Conservation (phyloP, 1,140 invertebrate genomes). For the Drosophila simulans region DNA sequence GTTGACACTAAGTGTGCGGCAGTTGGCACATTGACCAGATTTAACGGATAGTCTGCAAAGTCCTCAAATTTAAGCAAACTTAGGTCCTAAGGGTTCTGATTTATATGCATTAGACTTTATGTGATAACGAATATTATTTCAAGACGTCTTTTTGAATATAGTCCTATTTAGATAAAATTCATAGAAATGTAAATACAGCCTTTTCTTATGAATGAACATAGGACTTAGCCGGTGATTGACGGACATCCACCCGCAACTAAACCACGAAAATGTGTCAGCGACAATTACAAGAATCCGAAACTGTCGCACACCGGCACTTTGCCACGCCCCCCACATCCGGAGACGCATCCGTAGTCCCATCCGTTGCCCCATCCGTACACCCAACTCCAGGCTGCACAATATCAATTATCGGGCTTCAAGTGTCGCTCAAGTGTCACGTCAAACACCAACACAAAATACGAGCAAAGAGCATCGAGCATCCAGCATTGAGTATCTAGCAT, state of each 20-base stretch:
- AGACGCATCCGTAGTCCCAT: conserved; percentile 1
- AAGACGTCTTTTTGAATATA: background rate
- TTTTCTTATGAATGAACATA: background rate
- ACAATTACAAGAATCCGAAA: conserved; percentile 62
- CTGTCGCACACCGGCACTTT: conserved; percentile 20
- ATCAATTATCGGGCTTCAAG: conserved; percentile 78
- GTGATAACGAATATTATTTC: too few relatives aligned
- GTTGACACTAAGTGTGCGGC: conserved; percentile 39
- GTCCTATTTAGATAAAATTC: background rate
- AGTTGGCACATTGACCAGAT: conserved; percentile 40
- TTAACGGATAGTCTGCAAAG: background rate
- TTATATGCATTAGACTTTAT: too few relatives aligned
- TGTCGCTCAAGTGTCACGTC: conserved; percentile 80
- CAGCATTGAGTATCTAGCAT: conserved; percentile 4
- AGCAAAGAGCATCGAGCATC: conserved; percentile 32
- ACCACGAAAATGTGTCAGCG: conserved; percentile 55
- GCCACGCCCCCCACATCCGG: conserved; percentile 17
- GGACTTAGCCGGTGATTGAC: conserved; percentile 11
- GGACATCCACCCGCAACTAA: conserved; percentile 16
- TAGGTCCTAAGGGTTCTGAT: too few relatives aligned
- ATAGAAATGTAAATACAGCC: background rate
- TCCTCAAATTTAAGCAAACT: background rate
- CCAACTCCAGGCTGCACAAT: conserved; percentile 48
- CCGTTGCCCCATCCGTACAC: background rate
- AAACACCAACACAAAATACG: conserved; percentile 60